Evolutionary conservation across 2,888 invertebrate species (phyloP).

Genomic region (Eupithecia inturbata): DNA sequence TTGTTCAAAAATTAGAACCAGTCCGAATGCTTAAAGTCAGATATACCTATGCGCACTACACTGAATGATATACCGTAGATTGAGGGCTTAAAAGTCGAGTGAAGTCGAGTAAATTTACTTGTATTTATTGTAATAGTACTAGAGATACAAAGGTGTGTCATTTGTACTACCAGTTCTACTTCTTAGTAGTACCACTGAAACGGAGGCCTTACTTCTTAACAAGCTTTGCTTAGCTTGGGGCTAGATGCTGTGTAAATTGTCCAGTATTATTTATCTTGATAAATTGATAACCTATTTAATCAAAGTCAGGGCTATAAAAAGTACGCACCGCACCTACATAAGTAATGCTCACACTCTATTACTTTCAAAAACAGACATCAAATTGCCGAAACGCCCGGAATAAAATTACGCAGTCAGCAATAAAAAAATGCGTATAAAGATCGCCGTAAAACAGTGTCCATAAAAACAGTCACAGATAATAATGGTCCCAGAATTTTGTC

Average conservation of each 20-base stretch:
- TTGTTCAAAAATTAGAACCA: background rate
- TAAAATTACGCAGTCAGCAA: conserved; percentile 25
- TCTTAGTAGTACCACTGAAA: too few species aligned
- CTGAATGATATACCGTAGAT: too few species aligned
- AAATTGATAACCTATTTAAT: background rate
- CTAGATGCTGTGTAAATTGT: background rate
- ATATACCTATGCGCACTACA: too few species aligned
- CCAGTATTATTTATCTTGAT: background rate
- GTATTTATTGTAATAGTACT: too few species aligned
- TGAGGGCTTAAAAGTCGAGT: too few species aligned
- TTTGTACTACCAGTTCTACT: too few species aligned
- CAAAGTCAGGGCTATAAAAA: background rate
- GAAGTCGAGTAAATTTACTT: too few species aligned
- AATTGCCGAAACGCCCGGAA: conserved; percentile 24
- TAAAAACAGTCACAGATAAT: background rate
- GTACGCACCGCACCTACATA: conserved; percentile 6
- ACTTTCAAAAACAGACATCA: conserved; percentile 23
- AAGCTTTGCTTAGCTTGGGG: background rate
- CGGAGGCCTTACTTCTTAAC: too few species aligned
- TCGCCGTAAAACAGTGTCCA: conserved; percentile 12
- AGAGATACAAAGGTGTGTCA: too few species aligned
- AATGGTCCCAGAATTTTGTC: background rate
- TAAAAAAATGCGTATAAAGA: conserved; percentile 32
- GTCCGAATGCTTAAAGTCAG: background rate
- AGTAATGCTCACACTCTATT: conserved; percentile 18